phyloP scores from a whole-genome alignment of 2,888 invertebrate genomes.

The Drosophila fulvimacula region DNA sequence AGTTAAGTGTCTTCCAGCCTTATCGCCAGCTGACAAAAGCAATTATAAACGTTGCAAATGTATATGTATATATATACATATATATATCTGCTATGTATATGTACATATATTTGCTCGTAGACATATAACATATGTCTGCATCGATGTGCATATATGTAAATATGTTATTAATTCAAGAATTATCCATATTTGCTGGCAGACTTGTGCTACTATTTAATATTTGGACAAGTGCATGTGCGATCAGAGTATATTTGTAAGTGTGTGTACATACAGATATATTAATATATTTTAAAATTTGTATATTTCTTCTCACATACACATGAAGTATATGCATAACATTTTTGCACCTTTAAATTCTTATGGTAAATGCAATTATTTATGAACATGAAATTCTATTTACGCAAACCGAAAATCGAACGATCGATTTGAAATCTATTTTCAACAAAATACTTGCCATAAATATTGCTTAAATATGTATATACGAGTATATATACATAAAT shows the following conservation, averaged over 20 bases:
- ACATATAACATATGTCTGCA: conserved; percentile 16
- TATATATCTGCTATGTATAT: neutral
- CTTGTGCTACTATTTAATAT: conserved; percentile 57
- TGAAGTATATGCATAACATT: conserved; percentile 12
- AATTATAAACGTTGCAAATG: conserved; percentile 1
- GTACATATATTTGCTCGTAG: neutral
- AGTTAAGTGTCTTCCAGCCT: neutral
- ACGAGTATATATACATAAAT: neutral
- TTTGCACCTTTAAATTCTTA: conserved; percentile 37
- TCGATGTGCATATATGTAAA: conserved; percentile 30
- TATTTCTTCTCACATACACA: conserved; percentile 6
- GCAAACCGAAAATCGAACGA: conserved; percentile 44
- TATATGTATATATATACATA: neutral
- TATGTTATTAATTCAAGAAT: conserved; percentile 34
- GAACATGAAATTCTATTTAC: conserved; percentile 45
- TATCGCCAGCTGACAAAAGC: neutral
- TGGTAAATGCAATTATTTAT: conserved; percentile 50
- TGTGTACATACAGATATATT: neutral
- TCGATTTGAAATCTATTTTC: conserved; percentile 30
- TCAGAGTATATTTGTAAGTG: conserved; percentile 13
- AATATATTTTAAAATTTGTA: conserved; percentile 3
- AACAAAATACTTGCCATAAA: conserved; percentile 23
- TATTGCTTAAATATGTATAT: neutral
- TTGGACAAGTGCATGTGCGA: conserved; percentile 73
- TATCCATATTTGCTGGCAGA: conserved; percentile 55